phyloP scores from a whole-genome alignment of 2,888 invertebrate genomes.

The Tetanocera ferruginea region DNA sequence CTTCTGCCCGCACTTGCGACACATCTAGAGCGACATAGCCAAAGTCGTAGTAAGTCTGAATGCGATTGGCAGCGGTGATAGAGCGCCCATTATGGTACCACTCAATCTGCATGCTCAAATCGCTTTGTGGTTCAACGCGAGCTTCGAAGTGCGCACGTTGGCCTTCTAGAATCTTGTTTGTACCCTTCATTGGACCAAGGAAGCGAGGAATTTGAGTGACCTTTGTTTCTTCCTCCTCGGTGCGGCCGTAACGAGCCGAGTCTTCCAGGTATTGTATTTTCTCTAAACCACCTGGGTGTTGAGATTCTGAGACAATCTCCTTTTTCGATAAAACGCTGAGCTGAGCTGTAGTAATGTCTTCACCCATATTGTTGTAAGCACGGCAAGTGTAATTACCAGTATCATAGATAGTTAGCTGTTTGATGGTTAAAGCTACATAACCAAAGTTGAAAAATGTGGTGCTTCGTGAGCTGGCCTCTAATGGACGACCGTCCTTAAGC shows the following conservation, averaged over 20 bases:
- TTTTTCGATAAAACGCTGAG: conserved; percentile 87
- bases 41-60: conserved; percentile 95
- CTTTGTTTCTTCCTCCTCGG: conserved; percentile 79
- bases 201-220: conserved; percentile 88
- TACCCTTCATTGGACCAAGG: conserved; percentile 89
- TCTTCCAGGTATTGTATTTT: conserved; percentile 93
- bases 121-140: conserved; percentile 94
- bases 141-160: conserved; percentile 96
- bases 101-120: conserved; percentile 91
- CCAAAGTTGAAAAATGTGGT: conserved; percentile 95
- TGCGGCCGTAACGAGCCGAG: conserved; percentile 78
- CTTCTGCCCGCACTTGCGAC: conserved; percentile 90
- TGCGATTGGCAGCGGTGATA: conserved; percentile 89
- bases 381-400: conserved; percentile 90
- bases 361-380: conserved; percentile 88
- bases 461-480: conserved; percentile 93
- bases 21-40: conserved; percentile 97
- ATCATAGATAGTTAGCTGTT: conserved; percentile 90
- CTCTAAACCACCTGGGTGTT: conserved; percentile 92
- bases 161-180: conserved; percentile 93
- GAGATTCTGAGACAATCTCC: conserved; percentile 89
- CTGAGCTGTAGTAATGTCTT: conserved; percentile 86
- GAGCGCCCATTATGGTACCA: conserved; percentile 98
- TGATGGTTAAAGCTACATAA: conserved; percentile 94
- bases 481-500: conserved; percentile 90